phyloP scores from a whole-genome alignment of 2,113 vertebrate species.

The Glaucidium brasilianum region DNA sequence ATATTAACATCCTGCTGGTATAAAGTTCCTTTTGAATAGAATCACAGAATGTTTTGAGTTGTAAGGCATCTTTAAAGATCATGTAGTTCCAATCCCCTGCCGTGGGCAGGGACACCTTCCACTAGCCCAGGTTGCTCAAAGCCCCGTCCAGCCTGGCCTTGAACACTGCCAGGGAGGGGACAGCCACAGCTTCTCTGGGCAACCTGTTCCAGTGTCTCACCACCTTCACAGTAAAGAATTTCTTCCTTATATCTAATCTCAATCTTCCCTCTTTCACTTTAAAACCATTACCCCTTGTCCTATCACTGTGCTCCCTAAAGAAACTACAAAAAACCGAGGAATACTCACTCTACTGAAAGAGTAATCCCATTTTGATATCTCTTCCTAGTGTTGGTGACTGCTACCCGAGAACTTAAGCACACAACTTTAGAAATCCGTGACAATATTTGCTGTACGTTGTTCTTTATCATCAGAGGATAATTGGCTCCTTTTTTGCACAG shows the following conservation, averaged over 20 bases:
- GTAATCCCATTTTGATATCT: neutral
- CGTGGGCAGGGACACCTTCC: neutral
- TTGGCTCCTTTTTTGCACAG: neutral
- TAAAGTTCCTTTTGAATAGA: neutral
- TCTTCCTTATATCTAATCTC: neutral
- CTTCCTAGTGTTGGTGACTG: neutral
- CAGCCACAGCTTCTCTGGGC: neutral
- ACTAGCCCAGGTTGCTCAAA: neutral
- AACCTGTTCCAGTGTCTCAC: neutral
- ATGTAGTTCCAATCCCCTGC: neutral
- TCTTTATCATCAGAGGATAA: neutral
- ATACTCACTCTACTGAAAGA: neutral
- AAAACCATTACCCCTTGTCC: neutral
- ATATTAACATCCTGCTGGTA: neutral
- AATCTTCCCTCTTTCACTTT: neutral
- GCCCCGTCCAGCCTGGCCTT: neutral
- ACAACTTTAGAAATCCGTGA: neutral
- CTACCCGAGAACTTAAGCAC: neutral
- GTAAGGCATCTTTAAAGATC: neutral
- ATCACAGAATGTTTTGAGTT: neutral
- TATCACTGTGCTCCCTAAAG: neutral
- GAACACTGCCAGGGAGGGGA: neutral
- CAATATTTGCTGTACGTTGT: neutral
- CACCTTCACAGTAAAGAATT: neutral
- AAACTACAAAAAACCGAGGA: neutral